These are phyloP conservation scores for Ctenopoma kingsleyae DNA, from an alignment of 2,797 vertebrate genomes.

Conservation along the genomic window DNA sequence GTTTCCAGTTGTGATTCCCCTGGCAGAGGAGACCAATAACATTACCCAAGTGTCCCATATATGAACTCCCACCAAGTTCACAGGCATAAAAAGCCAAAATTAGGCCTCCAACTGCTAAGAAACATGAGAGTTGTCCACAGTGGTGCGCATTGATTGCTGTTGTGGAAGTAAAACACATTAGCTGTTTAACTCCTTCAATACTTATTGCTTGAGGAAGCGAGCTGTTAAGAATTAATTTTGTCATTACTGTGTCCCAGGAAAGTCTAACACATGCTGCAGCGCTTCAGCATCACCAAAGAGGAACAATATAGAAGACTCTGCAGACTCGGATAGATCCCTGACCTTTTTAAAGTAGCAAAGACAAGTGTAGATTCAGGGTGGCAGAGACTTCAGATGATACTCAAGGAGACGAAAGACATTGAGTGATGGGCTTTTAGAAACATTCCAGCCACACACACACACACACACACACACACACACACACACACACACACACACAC, in stretches of 20 bases:
- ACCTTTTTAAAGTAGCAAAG: constrained; percentile 69
- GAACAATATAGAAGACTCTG: constrained; percentile 9
- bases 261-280: constrained; percentile 3
- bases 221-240: background rate
- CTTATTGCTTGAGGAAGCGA: background rate
- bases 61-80: constrained; percentile 28
- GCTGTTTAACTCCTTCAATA: background rate
- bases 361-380: constrained; percentile 44
- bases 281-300: constrained; percentile 1
- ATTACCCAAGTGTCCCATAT: constrained; percentile 10
- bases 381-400: constrained; percentile 38
- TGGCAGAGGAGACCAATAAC: constrained; percentile 36
- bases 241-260: background rate
- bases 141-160: background rate
- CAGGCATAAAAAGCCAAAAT: constrained; percentile 18
- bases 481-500: constrained; percentile 18
- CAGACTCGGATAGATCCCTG: constrained; percentile 40
- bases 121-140: background rate
- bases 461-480: no score
- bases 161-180: constrained; percentile 1
- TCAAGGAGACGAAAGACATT: constrained; percentile 55
- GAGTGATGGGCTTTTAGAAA: constrained; percentile 61
- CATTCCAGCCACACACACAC: constrained; percentile 43
- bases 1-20: constrained; percentile 39
- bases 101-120: background rate